Conservation (phyloP, 2,113 vertebrate genomes). For the Chascanopsetta lugubris region DNA sequence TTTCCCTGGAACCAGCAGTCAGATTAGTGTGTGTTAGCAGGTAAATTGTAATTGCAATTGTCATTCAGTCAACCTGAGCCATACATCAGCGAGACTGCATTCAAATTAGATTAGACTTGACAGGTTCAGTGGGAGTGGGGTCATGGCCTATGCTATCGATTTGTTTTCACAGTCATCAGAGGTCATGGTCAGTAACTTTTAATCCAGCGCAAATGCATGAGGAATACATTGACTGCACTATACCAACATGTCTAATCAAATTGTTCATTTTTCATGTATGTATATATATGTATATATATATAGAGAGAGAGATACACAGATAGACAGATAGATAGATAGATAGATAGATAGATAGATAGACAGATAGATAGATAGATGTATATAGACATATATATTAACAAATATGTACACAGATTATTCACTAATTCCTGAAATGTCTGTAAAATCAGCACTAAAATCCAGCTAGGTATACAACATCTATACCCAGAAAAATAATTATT, state of each 20-base stretch:
- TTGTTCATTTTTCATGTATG: too few species aligned
- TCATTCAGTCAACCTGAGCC: background rate
- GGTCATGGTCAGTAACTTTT: background rate
- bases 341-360: too few species aligned
- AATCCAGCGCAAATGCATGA: background rate
- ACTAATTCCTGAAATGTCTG: background rate
- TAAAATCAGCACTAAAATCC: too few species aligned
- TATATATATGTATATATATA: too few species aligned
- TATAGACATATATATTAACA: too few species aligned
- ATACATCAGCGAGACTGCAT: background rate
- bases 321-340: too few species aligned
- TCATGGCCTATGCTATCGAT: background rate
- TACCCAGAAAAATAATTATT: too few species aligned
- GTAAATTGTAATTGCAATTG: background rate
- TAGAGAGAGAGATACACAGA: too few species aligned
- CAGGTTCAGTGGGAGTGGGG: background rate
- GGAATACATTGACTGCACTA: background rate
- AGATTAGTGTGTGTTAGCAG: background rate
- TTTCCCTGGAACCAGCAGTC: background rate
- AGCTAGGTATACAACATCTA: too few species aligned
- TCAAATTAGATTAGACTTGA: slow-evolving; percentile 3
- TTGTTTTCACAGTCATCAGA: background rate
- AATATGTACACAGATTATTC: background rate
- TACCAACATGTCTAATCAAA: too few species aligned
- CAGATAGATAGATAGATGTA: too few species aligned